Conservation (phyloP, 2,113 vertebrate species). For the Vulpes lagopus region DNA sequence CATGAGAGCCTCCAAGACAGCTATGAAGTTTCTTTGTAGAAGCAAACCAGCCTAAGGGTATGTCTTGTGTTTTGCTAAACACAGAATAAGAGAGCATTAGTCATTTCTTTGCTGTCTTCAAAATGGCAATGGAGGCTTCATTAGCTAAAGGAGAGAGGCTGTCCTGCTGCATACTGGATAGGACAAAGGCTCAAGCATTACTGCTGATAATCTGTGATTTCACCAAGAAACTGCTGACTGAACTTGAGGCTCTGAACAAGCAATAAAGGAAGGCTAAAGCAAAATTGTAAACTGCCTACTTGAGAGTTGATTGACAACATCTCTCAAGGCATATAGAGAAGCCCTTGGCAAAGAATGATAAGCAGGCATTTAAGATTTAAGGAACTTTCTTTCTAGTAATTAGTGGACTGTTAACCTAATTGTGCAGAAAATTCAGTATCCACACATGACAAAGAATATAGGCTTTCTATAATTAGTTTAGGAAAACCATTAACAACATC, state of each 20-base stretch:
- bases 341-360: not conserved
- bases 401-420: not conserved
- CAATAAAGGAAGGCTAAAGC: not conserved
- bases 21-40: not conserved
- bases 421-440: not conserved
- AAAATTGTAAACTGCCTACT: not conserved
- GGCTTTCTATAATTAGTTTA: not conserved
- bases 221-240: not conserved
- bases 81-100: not conserved
- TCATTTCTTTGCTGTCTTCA: not conserved
- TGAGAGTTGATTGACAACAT: not conserved
- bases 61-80: conserved; percentile 3
- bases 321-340: not conserved
- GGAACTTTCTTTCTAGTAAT: not conserved
- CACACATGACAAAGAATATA: not conserved
- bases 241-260: not conserved
- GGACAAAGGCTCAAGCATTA: not conserved
- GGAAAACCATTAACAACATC: not conserved
- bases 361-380: not conserved
- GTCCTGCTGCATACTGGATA: not conserved
- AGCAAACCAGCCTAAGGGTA: not conserved
- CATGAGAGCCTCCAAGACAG: not conserved
- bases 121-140: not conserved
- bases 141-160: not conserved
- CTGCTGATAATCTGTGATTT: not conserved